Evolutionary conservation across 2,888 invertebrate genomes (phyloP).

Genomic region (Cephus spinipes): DNA sequence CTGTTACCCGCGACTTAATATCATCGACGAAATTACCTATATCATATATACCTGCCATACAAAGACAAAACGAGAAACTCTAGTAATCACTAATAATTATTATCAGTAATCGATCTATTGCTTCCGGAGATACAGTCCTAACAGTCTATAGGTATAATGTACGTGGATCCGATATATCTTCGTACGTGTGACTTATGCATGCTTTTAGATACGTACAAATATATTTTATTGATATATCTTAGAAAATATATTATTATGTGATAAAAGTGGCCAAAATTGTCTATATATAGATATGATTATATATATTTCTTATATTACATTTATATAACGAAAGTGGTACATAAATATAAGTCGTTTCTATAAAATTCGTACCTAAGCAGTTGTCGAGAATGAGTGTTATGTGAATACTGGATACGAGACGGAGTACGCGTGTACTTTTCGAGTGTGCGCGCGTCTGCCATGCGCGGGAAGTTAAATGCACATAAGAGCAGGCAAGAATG

Average conservation of each 20-base stretch:
- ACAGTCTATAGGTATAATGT: not conserved
- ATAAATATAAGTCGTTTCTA: not conserved
- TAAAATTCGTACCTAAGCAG: not conserved
- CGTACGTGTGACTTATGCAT: too few species aligned
- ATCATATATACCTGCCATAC: not conserved
- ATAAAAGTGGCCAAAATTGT: too few species aligned
- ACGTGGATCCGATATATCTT: too few species aligned
- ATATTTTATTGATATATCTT: too few species aligned
- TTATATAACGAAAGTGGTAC: too few species aligned
- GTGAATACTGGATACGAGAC: not conserved
- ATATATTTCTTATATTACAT: too few species aligned
- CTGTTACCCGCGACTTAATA: not conserved
- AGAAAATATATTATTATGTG: too few species aligned
- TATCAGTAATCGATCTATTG: not conserved
- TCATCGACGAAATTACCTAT: not conserved
- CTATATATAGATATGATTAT: too few species aligned
- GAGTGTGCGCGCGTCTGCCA: not conserved
- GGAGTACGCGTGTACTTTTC: not conserved
- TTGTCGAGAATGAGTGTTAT: not conserved
- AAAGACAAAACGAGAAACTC: not conserved
- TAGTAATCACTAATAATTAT: not conserved
- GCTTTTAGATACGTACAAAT: too few species aligned
- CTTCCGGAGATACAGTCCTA: not conserved
- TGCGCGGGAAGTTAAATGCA: not conserved
- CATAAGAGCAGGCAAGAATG: constrained; percentile 12